Base-by-base conservation (phyloP, 2,888 invertebrate species). In the Cephalotes varians region DNA sequence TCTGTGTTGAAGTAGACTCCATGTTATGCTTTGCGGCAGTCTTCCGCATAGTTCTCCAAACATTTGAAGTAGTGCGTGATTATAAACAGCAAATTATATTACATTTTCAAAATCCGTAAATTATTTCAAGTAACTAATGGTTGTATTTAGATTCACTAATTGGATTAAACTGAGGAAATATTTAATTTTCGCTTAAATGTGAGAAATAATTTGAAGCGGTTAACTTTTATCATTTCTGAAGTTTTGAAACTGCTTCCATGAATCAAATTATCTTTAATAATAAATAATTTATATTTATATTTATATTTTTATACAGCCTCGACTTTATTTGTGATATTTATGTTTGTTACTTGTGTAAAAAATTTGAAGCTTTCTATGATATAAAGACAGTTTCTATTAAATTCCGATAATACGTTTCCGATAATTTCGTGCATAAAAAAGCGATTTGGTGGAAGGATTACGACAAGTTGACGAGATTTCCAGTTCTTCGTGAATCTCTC, bases 401-500 rank as follows among this genome's bases (percentile, higher is more conserved):
- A 25, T 56, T 21, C 3, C 12, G n/a, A n/a, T n/a, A n/a, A n/a
- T n/a, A 21, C 7, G 25, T 69, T 69, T 47, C 1, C 25, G 44
- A 18, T 34, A 58, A 69, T 58, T 69, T 47, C 9, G 34, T 18
- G 25, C 18, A 71, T 77, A 58, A 77, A 47, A 34, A 34, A 25
- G n/a, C 69, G 69, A 77, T 77, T 37, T 25, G 69, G 54, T 21
- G 12, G 31, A 56, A 76, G 74, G 67, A 18, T 49, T 47, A 64
- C 83, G 85, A 89, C 65, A 77, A 86, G 83, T 84, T 62, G 77
- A 72, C 40, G 85, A 88, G 80, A 69, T 74, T 85, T 82, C 64
- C 79, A 82, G 74, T 81, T 85, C 71, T 77, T 72, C 71, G 79
- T 86, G 79, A 87, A 87, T 86, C 83, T 86, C 88, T 85, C 88